Evolutionary conservation across 2,888 invertebrate genomes (phyloP), one percentile per base, ranked within the genome.

Genomic region (Cecidostiba fungosa): DNA sequence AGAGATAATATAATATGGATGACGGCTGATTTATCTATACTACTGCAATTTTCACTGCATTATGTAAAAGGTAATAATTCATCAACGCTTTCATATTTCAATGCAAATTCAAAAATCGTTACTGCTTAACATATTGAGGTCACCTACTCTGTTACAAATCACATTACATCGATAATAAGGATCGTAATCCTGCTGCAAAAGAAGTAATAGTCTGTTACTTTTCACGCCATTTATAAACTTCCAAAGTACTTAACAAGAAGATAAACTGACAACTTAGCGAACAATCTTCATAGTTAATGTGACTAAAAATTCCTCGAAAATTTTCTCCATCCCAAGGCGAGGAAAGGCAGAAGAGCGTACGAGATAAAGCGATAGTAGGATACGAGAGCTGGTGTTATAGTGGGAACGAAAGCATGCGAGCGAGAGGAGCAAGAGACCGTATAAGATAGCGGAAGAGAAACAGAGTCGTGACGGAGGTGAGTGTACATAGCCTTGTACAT

Each of bases 401-500:
- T n/a, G 19, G 29, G 70, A 32, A 59, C 39, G 73, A 81, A 81
- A 43, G 6, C 29, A 29, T 39, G 76, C 43, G 10, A 23, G 29
- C 8, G 10, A 23, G n/a, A 39, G 59, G n/a, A 76, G 54, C 16
- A 16, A 39, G 47, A 82, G 50, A 66, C 19, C 12, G 62, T 43
- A 43, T 43, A 66, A 74, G 62, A 29, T 12, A 72, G 76, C 29
- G 10, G 59, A 36, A 54, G 54, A 59, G 59, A n/a, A 39, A 8
- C 23, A 78, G 59, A 77, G 43, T 70, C 59, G 29, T 43, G 72
- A 69, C 26, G 69, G 47, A 73, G 62, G 39, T 50, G 50, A 54
- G 66, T 70, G 43, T 69, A 84, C 74, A 50, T 59, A 76, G 66
- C 62, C 43, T 50, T 79, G 77, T 77, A 85, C 77, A 73, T 77